Evolutionary conservation across 1,140 invertebrate species (phyloP).

Genomic region (Bombus consobrinus): DNA sequence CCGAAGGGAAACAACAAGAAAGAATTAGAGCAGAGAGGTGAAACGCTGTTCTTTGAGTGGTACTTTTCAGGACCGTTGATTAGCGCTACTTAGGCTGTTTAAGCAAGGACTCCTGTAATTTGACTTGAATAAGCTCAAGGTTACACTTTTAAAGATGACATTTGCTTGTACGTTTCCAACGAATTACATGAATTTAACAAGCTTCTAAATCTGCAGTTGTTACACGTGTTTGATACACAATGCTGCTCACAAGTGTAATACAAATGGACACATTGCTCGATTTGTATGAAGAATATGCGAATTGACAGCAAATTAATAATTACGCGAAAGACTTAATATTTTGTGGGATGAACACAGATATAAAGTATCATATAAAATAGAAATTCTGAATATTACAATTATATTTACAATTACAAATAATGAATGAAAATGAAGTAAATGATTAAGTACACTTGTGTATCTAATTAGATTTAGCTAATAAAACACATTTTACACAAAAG

Average conservation of each 20-base stretch:
- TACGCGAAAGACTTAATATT: no score
- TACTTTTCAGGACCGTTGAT: slow-evolving; percentile 1
- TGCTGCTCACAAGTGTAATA: no score
- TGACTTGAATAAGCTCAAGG: background rate
- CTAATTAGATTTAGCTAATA: background rate
- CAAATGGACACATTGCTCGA: no score
- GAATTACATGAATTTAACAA: background rate
- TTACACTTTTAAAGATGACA: background rate
- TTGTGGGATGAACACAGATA: no score
- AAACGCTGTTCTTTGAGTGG: background rate
- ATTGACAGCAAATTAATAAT: no score
- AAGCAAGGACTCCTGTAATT: slow-evolving; percentile 1
- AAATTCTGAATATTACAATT: no score
- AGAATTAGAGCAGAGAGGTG: background rate
- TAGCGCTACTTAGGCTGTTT: background rate
- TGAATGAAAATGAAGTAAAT: no score
- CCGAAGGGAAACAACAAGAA: background rate
- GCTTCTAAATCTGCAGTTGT: background rate
- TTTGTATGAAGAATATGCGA: no score
- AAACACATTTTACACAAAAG: background rate
- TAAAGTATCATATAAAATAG: no score
- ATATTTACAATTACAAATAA: no score
- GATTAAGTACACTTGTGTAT: no score
- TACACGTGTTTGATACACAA: background rate
- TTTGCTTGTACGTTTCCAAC: background rate